Conservation (phyloP, 2,888 invertebrate genomes). For the Brachyptera risi region DNA sequence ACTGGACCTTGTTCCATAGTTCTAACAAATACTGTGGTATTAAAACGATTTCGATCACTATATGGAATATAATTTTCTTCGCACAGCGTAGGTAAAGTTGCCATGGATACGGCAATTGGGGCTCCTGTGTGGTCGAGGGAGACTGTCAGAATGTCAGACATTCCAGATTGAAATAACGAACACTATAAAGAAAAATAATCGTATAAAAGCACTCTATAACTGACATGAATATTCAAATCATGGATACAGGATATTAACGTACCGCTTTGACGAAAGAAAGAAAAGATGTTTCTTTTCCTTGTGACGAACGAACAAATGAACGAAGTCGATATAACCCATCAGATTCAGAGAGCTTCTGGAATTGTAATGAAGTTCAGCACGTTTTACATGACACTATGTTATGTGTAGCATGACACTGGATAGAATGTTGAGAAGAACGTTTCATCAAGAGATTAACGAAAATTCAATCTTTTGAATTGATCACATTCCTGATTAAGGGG, state of each 20-base stretch:
- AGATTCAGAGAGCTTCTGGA: constrained; percentile 58
- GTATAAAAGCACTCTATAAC: background rate
- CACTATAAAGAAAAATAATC: constrained; percentile 50
- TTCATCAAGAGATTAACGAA: too few species aligned
- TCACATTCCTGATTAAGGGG: too few species aligned
- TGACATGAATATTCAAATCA: background rate
- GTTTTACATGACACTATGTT: background rate
- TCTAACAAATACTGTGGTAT: constrained; percentile 72
- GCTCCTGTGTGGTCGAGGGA: constrained; percentile 76
- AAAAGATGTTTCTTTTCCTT: constrained; percentile 63
- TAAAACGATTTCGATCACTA: constrained; percentile 51
- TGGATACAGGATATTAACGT: too few species aligned
- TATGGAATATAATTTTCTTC: too few species aligned
- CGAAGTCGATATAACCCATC: constrained; percentile 73
- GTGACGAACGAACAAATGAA: constrained; percentile 62
- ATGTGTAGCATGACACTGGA: too few species aligned
- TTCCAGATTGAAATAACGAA: constrained; percentile 66
- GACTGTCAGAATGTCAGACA: constrained; percentile 74
- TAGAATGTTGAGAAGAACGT: background rate
- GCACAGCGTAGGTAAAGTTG: constrained; percentile 49
- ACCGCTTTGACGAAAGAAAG: constrained; percentile 77
- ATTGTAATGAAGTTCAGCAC: constrained; percentile 33
- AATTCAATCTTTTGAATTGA: too few species aligned
- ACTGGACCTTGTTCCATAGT: constrained; percentile 79
- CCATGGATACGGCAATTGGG: constrained; percentile 63